These are phyloP conservation scores for Hypsibius dujardini DNA, from an alignment of 1,140 invertebrate genomes.

Conservation along the genomic window DNA sequence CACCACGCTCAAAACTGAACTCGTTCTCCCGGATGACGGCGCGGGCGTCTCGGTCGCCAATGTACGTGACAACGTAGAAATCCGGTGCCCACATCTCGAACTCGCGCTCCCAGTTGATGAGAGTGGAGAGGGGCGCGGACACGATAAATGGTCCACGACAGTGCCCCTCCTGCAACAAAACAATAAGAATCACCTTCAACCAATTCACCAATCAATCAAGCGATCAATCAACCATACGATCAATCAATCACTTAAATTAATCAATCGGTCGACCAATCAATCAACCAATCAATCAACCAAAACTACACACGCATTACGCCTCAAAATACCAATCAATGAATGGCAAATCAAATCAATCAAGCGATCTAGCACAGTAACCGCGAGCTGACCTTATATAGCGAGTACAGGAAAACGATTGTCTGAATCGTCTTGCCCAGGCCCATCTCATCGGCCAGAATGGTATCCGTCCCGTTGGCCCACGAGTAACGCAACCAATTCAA, in stretches of 20 bases:
- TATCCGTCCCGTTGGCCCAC: slow-evolving; percentile 90
- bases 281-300: too few species aligned
- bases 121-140: slow-evolving; percentile 87
- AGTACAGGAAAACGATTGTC: slow-evolving; percentile 93
- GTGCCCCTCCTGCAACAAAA: slow-evolving; percentile 46
- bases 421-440: slow-evolving; percentile 99
- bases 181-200: too few species aligned
- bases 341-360: not conserved
- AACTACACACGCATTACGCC: too few species aligned
- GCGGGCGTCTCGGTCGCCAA: slow-evolving; percentile 91
- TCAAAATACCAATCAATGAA: too few species aligned
- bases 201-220: too few species aligned
- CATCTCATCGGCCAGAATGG: slow-evolving; percentile 97
- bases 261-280: too few species aligned
- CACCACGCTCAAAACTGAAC: slow-evolving; percentile 86
- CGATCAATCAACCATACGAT: too few species aligned
- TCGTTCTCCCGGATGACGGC: slow-evolving; percentile 86
- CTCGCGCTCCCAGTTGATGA: slow-evolving; percentile 99
- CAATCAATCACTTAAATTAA: too few species aligned
- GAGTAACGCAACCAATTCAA: slow-evolving; percentile 76
- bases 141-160: slow-evolving; percentile 91
- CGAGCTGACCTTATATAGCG: slow-evolving; percentile 71
- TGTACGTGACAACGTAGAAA: slow-evolving; percentile 96
- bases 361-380: not conserved
- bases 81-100: slow-evolving; percentile 99